Evolutionary conservation across 2,888 invertebrate species (phyloP), one percentile per base, ranked within the genome.

Genomic region (Ornithoptera alexandrae): DNA sequence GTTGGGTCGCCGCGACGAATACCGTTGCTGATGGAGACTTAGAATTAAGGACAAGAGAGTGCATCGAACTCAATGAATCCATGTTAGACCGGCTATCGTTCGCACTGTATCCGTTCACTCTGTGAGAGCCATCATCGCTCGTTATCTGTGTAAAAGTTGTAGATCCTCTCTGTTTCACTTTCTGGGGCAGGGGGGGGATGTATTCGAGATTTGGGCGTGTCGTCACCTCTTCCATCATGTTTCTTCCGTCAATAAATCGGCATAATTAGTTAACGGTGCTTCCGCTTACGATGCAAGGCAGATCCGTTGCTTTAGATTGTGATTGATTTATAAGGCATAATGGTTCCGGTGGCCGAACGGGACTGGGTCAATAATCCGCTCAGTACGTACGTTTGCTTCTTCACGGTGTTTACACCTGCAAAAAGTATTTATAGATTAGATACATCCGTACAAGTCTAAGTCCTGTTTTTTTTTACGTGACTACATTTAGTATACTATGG

Each of bases 111-210:
- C 88, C 87, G 82, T 89, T 90, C 79, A 81, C 77, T 74, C 82
- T 84, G 67, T 79, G 71, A 71, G 77, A 73, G 53, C 75, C 67
- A 70, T 86, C 87, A 73, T 91, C 88, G 74, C 76, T 82, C 64
- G 86, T 88, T 74, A 92, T 92, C 80, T 91, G 89, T 65, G 92
- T 92, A 80, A 90, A 89, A 74, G 91, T 91, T 18, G 92, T 89
- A 67, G 88, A 84, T 72, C 90, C 88, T 78, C 85, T 86, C 78
- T 87, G 90, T 75, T 92, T 92, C 71, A 86, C 90, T 89, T 94
- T 94, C 68, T 93, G 93, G 62, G 94, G 94, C 74, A 94, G 85
- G 75, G 94, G 93, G 74, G 94, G 93, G 79, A 93, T 91, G 82
- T 90, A 90, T 77, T 92, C 89, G 73, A 90, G 81, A 78, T 81